Evolutionary conservation across 2,113 vertebrate genomes (phyloP).

Genomic region (Pangasianodon hypophthalmus): DNA sequence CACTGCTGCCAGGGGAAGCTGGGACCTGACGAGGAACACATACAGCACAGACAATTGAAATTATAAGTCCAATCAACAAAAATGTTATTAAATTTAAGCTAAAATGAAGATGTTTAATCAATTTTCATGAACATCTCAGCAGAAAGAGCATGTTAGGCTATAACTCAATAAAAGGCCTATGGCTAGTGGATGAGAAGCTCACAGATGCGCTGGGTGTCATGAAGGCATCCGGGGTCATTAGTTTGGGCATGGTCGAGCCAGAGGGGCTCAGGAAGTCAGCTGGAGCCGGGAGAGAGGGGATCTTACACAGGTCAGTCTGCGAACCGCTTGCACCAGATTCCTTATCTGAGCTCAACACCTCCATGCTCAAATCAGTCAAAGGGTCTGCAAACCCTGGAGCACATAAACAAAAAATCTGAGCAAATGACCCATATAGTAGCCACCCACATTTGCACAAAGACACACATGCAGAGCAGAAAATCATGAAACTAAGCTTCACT

Average conservation of each 20-base stretch:
- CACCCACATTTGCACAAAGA: neutral
- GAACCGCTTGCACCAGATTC: slow-evolving; percentile 80
- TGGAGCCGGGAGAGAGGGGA: slow-evolving; percentile 83
- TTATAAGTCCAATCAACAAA: neutral
- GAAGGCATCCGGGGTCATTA: slow-evolving; percentile 98
- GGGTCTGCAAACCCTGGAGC: slow-evolving; percentile 82
- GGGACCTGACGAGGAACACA: slow-evolving; percentile 74
- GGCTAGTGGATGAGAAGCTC: slow-evolving; percentile 49
- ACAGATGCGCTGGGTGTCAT: slow-evolving; percentile 93
- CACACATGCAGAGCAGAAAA: neutral
- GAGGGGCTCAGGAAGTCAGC: slow-evolving; percentile 84
- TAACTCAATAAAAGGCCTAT: slow-evolving; percentile 4
- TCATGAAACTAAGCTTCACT: neutral
- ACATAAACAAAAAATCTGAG: slow-evolving; percentile 22
- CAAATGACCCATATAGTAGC: neutral
- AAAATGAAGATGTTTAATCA: neutral
- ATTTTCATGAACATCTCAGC: neutral
- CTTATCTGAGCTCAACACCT: slow-evolving; percentile 81
- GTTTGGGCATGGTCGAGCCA: slow-evolving; percentile 83
- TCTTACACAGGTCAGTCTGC: slow-evolving; percentile 84
- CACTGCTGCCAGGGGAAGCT: slow-evolving; percentile 85
- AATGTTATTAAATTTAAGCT: neutral
- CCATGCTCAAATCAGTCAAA: slow-evolving; percentile 77
- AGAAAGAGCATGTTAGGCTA: neutral
- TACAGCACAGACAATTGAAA: neutral